These are phyloP conservation scores for Xenopus laevis DNA, from an alignment of 2,113 vertebrate species.

Conservation along the genomic window DNA sequence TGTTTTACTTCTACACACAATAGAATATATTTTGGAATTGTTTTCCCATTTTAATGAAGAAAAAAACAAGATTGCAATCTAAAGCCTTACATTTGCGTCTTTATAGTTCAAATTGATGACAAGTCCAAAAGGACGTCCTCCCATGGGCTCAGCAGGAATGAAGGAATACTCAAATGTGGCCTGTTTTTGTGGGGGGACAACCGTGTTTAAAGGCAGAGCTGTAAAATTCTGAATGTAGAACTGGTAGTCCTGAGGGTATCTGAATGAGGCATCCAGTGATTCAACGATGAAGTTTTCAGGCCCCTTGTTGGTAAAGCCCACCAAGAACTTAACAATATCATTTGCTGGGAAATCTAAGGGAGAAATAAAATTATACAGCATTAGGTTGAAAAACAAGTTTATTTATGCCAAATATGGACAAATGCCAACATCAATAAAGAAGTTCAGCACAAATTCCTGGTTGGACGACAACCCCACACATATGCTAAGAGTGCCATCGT, in stretches of 20 bases:
- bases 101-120: conserved; percentile 98
- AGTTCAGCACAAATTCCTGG: too few relatives aligned
- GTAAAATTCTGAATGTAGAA: conserved; percentile 99
- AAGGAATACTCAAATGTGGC: conserved; percentile 98
- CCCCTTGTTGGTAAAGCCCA: conserved; percentile 96
- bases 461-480: too few relatives aligned
- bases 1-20: too few relatives aligned
- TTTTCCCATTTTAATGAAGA: too few relatives aligned
- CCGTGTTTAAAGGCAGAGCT: conserved; percentile 82
- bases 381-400: neutral
- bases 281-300: conserved; percentile 88
- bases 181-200: conserved; percentile 83
- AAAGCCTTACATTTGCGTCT: conserved; percentile 75
- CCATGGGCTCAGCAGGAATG: conserved; percentile 96
- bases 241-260: conserved; percentile 97
- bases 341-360: conserved; percentile 91
- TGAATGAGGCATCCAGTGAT: conserved; percentile 93
- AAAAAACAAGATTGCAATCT: neutral
- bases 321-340: conserved; percentile 93
- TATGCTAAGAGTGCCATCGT: too few relatives aligned
- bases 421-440: too few relatives aligned
- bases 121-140: conserved; percentile 89
- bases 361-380: neutral
- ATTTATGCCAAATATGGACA: neutral
- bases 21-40: too few relatives aligned